Percentiles rank a stretch among this genome's conserved stretches.
These are phyloP conservation scores for Mesorhabditis spiculigera DNA, from an alignment of 2,888 invertebrate genomes.

Conservation along the genomic window DNA sequence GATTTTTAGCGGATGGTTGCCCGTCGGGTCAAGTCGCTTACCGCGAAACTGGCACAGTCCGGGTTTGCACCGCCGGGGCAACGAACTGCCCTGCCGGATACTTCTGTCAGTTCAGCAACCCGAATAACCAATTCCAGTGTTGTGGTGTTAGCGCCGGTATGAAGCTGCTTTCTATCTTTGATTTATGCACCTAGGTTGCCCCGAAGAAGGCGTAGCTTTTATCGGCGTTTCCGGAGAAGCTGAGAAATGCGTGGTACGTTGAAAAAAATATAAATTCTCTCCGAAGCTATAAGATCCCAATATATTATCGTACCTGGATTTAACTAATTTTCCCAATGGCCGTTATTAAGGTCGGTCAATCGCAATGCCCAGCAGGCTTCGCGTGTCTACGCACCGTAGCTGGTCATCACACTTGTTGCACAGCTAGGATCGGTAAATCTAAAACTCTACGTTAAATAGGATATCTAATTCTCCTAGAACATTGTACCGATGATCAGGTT, in stretches of 20 bases:
- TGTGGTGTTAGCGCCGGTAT: constrained; percentile 37
- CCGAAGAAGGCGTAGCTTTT: constrained; percentile 31
- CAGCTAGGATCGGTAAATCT: constrained; percentile 16
- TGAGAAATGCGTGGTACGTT: constrained; percentile 30
- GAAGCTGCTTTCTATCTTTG: background rate
- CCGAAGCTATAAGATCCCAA: too few species aligned
- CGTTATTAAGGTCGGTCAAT: constrained; percentile 7
- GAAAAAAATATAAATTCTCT: background rate
- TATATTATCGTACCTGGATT: too few species aligned
- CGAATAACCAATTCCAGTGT: constrained; percentile 42
- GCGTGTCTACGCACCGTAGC: constrained; percentile 26
- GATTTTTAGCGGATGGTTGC: constrained; percentile 33
- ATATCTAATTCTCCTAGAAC: constrained; percentile 9
- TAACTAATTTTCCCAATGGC: too few species aligned
- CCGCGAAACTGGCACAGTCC: constrained; percentile 28
- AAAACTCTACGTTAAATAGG: background rate
- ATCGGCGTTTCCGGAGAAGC: constrained; percentile 39
- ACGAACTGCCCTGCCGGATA: constrained; percentile 42
- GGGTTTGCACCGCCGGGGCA: constrained; percentile 40
- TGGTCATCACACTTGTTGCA: constrained; percentile 34
- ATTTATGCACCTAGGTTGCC: constrained; percentile 19
- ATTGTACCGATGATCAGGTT: constrained; percentile 32
- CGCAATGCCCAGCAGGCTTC: constrained; percentile 37
- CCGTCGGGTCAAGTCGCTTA: constrained; percentile 39
- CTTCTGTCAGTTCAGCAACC: constrained; percentile 40